Conservation (phyloP, 2,797 vertebrate genomes). For the Acomys russatus region DNA sequence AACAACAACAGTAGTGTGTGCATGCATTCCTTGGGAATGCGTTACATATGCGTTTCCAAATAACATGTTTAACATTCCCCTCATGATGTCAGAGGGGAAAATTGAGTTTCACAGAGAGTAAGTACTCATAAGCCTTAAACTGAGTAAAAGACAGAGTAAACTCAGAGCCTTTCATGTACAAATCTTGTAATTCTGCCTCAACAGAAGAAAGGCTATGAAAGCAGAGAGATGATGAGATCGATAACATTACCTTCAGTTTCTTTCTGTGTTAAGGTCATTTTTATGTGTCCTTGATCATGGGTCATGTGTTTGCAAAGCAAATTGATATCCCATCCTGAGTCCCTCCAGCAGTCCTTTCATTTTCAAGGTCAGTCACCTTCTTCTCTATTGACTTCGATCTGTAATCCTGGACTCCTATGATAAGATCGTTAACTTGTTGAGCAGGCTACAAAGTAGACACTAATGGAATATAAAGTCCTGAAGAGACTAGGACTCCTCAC, state of each 20-base stretch:
- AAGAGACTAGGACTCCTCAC: conserved; percentile 81
- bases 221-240: conserved; percentile 30
- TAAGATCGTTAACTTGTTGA: conserved; percentile 84
- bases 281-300: background rate
- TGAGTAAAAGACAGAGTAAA: conserved; percentile 19
- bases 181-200: conserved; percentile 30
- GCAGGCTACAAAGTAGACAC: conserved; percentile 80
- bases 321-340: conserved; percentile 26
- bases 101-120: background rate
- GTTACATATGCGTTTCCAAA: background rate
- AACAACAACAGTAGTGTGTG: background rate
- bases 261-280: conserved; percentile 47
- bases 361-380: conserved; percentile 46
- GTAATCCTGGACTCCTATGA: conserved; percentile 76
- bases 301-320: conserved; percentile 66
- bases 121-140: background rate
- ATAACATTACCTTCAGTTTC: conserved; percentile 45
- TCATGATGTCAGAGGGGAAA: conserved; percentile 25
- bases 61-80: background rate
- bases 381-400: conserved; percentile 72
- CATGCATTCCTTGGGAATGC: background rate
- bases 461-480: conserved; percentile 86
- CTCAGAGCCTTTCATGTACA: background rate
- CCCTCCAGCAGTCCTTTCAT: background rate
- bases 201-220: background rate